Evolutionary conservation across 92 coral and sea anemone genomes (phyloP).

Genomic region (Phenganax marumi): DNA sequence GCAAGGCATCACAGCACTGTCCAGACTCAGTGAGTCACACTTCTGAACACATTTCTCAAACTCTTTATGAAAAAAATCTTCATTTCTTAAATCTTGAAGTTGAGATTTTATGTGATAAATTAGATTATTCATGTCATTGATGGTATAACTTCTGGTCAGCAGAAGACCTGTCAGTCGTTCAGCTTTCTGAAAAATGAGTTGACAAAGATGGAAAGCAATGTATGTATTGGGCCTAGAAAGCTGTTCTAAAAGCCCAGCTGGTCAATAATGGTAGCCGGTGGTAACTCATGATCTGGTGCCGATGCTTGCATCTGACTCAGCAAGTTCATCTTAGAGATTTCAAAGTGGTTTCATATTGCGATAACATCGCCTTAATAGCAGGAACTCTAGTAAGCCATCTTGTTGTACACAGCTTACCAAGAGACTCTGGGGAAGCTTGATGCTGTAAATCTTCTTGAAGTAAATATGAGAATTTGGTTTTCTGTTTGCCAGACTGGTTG

Average conservation of each 20-base stretch:
- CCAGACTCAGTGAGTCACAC: conserved; percentile 20
- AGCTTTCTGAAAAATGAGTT: conserved; percentile 12
- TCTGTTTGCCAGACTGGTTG: conserved; percentile 5
- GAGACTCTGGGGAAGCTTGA: no score
- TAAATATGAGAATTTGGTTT: neutral
- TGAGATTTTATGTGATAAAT: conserved; percentile 13
- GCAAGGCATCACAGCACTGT: conserved; percentile 8
- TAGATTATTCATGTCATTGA: conserved; percentile 21
- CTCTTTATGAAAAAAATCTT: conserved; percentile 8
- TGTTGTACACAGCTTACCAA: no score
- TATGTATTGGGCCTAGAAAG: conserved; percentile 13
- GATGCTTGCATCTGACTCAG: conserved; percentile 17
- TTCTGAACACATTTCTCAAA: conserved; percentile 20
- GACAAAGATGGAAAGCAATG: conserved; percentile 23
- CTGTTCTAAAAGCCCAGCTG: conserved; percentile 25
- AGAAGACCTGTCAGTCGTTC: conserved; percentile 17
- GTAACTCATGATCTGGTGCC: no score
- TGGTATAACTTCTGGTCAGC: conserved; percentile 6
- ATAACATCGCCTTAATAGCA: conserved; percentile 5
- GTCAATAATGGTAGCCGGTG: no score
- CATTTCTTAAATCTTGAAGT: conserved; percentile 3
- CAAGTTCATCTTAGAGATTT: conserved; percentile 16
- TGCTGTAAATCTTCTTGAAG: conserved; percentile 19
- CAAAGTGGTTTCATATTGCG: conserved; percentile 10
- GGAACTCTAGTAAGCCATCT: neutral